Evolutionary conservation across 2,888 invertebrate genomes (phyloP), one percentile per base, ranked within the genome.

Genomic region (Tridacna crocea): DNA sequence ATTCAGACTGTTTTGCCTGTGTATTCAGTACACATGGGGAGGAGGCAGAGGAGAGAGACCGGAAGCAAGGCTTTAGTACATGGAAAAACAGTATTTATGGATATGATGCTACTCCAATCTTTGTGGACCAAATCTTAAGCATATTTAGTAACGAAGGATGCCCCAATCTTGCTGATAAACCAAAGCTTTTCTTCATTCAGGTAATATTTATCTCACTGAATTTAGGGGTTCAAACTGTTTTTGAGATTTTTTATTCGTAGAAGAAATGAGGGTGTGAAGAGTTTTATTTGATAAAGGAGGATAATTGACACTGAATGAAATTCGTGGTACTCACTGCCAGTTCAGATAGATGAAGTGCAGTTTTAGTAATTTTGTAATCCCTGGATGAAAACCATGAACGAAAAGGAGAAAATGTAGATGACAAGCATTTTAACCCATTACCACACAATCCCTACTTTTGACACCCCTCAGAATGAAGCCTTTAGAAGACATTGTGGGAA

Each of bases 151-250:
- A 72, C 24, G 51, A 66, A 24, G 51, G 55, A 0, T 58, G 68
- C n/a, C 26, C 12, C 8, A 55, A 48, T 22, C 47, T 77, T 10
- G 48, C 47, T 24, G 61, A 51, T 26, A 77, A 77, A n/a, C 77
- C 77, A 15, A 77, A 77, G 19, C 22, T 77, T n/a, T 77, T 77
- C 46, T 77, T 77, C 36, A 70, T 77, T 0, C 77, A 77, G 77
- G 77, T 61, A 46, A 75, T 27, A 66, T 13, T 19, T 19, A n/a
- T 12, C 17, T 55, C 3, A 19, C 55, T 4, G 13, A 19, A 8
- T 15, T 63, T 15, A 22, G 3, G 22, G 13, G 24, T n/a, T 22
- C 63, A n/a, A n/a, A n/a, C 13, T 63, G 10, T 13, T 24, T 13
- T 63, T 22, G n/a, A 61, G 63, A 8, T 15, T 4, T 13, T n/a